Evolutionary conservation across 2,113 vertebrate species (phyloP), one percentile per base, ranked within the genome.

Genomic region (Desmodus rotundus): DNA sequence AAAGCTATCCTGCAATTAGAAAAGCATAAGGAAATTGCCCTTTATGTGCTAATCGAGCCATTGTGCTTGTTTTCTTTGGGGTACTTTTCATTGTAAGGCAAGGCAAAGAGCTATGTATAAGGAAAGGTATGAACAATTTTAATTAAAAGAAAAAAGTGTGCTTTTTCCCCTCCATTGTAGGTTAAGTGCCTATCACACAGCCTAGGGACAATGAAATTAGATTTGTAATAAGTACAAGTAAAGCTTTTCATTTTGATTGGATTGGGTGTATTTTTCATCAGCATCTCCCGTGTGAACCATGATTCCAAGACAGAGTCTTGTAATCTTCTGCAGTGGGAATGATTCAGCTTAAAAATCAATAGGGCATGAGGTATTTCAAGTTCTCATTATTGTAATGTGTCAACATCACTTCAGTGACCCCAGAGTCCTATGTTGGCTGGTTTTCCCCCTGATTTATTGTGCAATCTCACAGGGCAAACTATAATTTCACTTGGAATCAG

Each of bases 301-400:
- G 98, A 98, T 98, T 98, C 97, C 96, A 95, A 96, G 68, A 94
- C 96, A 96, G 86, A 97, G 97, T 87, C 98, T 93, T 98, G 97
- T 98, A 98, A 98, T 98, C 98, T 98, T 98, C 97, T 98, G 98
- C 98, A 97, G 97, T 97, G 97, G 98, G 98, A 98, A 98, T 98
- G 98, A 98, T 98, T 98, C 98, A 98, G 98, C 98, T 98, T 96
- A 96, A 98, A 98, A 98, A 99, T 99, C 98, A 98, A 98, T 98
- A 98, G 98, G 98, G 98, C 97, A 98, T 97, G 97, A 98, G 98
- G 98, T 98, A 98, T 99, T 98, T 98, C 98, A 98, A 98, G 98
- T 98, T 98, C 98, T 99, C 98, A 99, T 99, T 99, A 99, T 98
- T 98, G 98, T 98, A 98, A 98, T 98, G 98, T 98, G 98, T 98